Evolutionary conservation across 2,797 vertebrate species (phyloP), one percentile per base, ranked within the genome.

Genomic region (Hypotaenidia philippensis): DNA sequence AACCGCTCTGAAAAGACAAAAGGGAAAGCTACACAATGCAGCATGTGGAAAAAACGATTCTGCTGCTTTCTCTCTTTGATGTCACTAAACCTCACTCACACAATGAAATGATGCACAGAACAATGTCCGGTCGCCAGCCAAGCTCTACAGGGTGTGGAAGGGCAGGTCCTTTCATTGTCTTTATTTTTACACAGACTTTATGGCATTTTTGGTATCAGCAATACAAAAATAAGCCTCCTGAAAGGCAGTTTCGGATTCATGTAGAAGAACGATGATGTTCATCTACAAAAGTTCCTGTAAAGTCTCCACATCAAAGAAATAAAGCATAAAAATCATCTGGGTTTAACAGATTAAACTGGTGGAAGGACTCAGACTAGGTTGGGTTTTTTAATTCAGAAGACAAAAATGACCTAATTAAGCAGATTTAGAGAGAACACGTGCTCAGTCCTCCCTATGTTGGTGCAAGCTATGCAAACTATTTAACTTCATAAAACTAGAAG

Each of bases 1-100:
- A 91, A 81, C 83, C 3, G 34, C 52, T 77, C 88, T 93, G 63
- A 79, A 90, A 80, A 41, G 52, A 71, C 32, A 91, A 94, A 85
- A 83, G 23, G 94, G 89, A 96, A 96, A 93, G 79, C 80, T 78
- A 53, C 91, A 87, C 47, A 86, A 89, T 74, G 76, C 29, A 53
- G 22, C 29, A 31, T 27, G 75, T 89, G 79, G 83, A 77, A 71
- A 93, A 95, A 93, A 77, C 27, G 82, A 34, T 93, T 88, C 69
- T 79, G 77, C 76, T 78, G 90, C 74, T 94, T 97, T 92, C 83
- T 91, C 71, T 91, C 71, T 95, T 87, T 96, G 97, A 90, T 88
- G 95, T 92, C 69, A 32, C 69, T 92, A 83, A 97, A 89, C 70
- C 66, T 93, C 75, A 41, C 75, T 41, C 74, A 34, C 61, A 95